Percentiles rank a stretch among this genome's conserved stretches.
Evolutionary conservation across 2,113 vertebrate species (phyloP).

Genomic region (Periophthalmus modestus): DNA sequence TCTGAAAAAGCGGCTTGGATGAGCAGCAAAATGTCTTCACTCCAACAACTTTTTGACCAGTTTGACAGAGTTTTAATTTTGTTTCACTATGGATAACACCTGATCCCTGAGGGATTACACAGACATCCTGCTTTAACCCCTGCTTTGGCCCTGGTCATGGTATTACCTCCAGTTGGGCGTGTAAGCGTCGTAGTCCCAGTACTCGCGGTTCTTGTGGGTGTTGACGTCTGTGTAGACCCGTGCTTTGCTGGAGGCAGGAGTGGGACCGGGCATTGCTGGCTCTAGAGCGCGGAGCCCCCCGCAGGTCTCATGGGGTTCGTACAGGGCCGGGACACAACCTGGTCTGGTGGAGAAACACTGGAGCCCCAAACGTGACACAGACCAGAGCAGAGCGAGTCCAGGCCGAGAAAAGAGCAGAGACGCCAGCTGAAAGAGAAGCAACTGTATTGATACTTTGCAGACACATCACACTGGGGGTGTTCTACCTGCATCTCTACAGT

Average conservation of each 20-base stretch:
- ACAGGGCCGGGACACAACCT: neutral
- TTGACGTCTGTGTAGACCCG: slow-evolving; percentile 97
- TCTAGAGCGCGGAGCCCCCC: slow-evolving; percentile 39
- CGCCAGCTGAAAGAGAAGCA: neutral
- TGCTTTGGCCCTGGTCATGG: neutral
- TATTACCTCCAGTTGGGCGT: slow-evolving; percentile 92
- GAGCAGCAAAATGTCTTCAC: too few species aligned
- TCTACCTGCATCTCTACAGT: too few species aligned
- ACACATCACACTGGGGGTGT: too few species aligned
- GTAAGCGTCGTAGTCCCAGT: slow-evolving; percentile 96
- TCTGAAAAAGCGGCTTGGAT: too few species aligned
- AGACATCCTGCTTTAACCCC: neutral
- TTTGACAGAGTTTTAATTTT: too few species aligned
- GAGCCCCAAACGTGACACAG: neutral
- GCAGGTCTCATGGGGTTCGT: slow-evolving; percentile 10
- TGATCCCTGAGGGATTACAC: too few species aligned
- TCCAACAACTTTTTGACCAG: too few species aligned
- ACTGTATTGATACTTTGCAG: too few species aligned
- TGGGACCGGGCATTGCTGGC: slow-evolving; percentile 90
- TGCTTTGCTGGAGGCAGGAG: slow-evolving; percentile 89
- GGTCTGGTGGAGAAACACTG: neutral
- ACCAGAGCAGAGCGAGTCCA: slow-evolving; percentile 1
- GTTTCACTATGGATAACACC: too few species aligned
- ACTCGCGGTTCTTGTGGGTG: slow-evolving; percentile 94
- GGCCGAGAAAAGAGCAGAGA: neutral